phyloP scores from a whole-genome alignment of 2,888 invertebrate genomes.

The Coleophora deauratella region DNA sequence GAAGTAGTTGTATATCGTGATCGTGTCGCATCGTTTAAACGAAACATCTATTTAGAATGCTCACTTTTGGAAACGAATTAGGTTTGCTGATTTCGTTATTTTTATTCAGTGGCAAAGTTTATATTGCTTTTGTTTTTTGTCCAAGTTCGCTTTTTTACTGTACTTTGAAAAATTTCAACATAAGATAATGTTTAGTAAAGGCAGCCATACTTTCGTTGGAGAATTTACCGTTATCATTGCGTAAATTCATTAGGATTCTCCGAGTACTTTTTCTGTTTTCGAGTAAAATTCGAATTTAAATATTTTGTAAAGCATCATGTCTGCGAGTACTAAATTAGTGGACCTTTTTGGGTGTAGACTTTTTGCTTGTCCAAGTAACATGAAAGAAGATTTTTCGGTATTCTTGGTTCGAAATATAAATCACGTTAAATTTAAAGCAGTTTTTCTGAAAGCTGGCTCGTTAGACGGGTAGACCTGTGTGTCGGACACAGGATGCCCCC shows the following conservation, averaged over 20 bases:
- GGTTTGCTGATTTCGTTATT: slow-evolving; percentile 52
- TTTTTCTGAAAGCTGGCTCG: slow-evolving; percentile 35
- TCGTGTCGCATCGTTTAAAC: slow-evolving; percentile 20
- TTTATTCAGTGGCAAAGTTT: slow-evolving; percentile 63
- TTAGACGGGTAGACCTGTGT: slow-evolving; percentile 48
- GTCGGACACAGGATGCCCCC: slow-evolving; percentile 42
- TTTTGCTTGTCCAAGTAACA: slow-evolving; percentile 10
- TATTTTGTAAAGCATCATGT: too few relatives aligned
- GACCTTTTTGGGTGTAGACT: slow-evolving; percentile 5
- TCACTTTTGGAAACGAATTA: slow-evolving; percentile 53
- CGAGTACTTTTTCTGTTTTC: too few relatives aligned
- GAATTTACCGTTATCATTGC: too few relatives aligned
- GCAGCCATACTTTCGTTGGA: slow-evolving; percentile 19
- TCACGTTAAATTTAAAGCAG: slow-evolving; percentile 28
- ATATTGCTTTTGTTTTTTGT: slow-evolving; percentile 53
- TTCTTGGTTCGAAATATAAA: slow-evolving; percentile 19
- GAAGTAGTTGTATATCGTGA: too few relatives aligned
- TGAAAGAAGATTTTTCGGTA: neutral
- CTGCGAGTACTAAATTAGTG: too few relatives aligned
- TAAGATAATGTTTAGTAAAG: slow-evolving; percentile 42
- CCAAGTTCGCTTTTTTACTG: slow-evolving; percentile 33
- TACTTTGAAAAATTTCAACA: slow-evolving; percentile 32
- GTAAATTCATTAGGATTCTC: too few relatives aligned
- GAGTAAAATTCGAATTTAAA: too few relatives aligned
- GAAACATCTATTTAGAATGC: slow-evolving; percentile 18